These are phyloP conservation scores for Lacanobia oleracea DNA, from an alignment of 2,888 invertebrate species.

Conservation along the genomic window DNA sequence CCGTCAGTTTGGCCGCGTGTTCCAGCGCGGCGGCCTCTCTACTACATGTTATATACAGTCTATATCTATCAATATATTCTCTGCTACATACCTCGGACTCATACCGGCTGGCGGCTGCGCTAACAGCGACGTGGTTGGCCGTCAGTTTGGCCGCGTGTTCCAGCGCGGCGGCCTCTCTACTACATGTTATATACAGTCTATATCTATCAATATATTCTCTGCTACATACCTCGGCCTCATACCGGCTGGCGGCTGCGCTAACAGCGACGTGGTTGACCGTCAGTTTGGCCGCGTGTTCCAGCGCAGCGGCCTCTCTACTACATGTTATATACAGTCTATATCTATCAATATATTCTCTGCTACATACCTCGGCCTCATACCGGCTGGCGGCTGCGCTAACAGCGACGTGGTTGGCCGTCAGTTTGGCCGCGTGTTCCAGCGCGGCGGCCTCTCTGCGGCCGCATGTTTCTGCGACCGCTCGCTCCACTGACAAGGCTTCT, in stretches of 20 bases:
- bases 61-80: not conserved
- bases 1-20: conserved; percentile 83
- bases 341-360: not conserved
- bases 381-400: conserved; percentile 64
- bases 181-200: conserved; percentile 40
- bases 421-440: conserved; percentile 81
- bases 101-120: conserved; percentile 63
- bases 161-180: conserved; percentile 83
- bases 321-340: conserved; percentile 40
- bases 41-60: conserved; percentile 43
- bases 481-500: conserved; percentile 73
- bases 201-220: not conserved
- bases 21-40: conserved; percentile 83
- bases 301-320: conserved; percentile 82
- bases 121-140: conserved; percentile 75
- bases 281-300: conserved; percentile 83
- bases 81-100: conserved; percentile 70
- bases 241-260: conserved; percentile 63
- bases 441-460: conserved; percentile 83
- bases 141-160: conserved; percentile 84
- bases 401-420: conserved; percentile 81
- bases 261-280: conserved; percentile 79
- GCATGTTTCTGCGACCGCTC: conserved; percentile 83
- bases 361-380: conserved; percentile 70
- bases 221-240: conserved; percentile 70